Percentiles rank a stretch among this genome's conserved stretches.
phyloP scores from a whole-genome alignment of 2,888 invertebrate species.

The Caenorhabditis sp. region DNA sequence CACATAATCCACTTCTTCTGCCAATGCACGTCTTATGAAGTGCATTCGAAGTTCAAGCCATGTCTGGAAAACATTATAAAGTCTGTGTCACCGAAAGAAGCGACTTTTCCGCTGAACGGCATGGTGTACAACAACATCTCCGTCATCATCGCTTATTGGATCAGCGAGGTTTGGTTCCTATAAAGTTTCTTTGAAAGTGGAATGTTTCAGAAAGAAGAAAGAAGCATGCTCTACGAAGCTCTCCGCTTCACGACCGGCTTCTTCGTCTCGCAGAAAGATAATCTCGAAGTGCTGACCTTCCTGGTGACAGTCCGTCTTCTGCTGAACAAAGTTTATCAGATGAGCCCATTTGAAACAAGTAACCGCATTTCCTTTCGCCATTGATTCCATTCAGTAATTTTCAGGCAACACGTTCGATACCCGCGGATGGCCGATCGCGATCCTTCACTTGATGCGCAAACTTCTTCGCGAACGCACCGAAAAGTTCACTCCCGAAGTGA shows the following conservation, averaged over 20 bases:
- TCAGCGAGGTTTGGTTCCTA: neutral
- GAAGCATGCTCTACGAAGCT: conserved; percentile 13
- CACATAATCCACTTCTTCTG: conserved; percentile 24
- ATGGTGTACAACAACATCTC: neutral
- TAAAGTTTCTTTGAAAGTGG: neutral
- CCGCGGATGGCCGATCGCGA: conserved; percentile 35
- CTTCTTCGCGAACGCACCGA: conserved; percentile 14
- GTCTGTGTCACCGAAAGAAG: neutral
- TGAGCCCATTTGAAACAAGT: conserved; percentile 10
- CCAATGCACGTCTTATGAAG: conserved; percentile 9
- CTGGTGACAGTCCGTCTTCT: conserved; percentile 2
- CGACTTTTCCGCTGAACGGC: neutral
- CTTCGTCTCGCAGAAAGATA: conserved; percentile 12
- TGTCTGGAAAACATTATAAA: neutral
- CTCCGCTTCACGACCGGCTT: conserved; percentile 18
- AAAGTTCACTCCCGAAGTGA: conserved; percentile 12
- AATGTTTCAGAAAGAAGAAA: conserved; percentile 7
- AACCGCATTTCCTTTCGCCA: too few species aligned
- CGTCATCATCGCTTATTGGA: conserved; percentile 4
- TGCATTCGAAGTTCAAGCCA: conserved; percentile 37
- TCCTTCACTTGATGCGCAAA: conserved; percentile 31
- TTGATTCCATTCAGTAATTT: too few species aligned
- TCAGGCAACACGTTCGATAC: conserved; percentile 9
- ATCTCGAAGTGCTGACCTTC: conserved; percentile 25
- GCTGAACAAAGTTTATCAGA: conserved; percentile 4